Evolutionary conservation across 2,888 invertebrate species (phyloP), one percentile per base, ranked within the genome.

Genomic region (Ichneumoninae sp.): DNA sequence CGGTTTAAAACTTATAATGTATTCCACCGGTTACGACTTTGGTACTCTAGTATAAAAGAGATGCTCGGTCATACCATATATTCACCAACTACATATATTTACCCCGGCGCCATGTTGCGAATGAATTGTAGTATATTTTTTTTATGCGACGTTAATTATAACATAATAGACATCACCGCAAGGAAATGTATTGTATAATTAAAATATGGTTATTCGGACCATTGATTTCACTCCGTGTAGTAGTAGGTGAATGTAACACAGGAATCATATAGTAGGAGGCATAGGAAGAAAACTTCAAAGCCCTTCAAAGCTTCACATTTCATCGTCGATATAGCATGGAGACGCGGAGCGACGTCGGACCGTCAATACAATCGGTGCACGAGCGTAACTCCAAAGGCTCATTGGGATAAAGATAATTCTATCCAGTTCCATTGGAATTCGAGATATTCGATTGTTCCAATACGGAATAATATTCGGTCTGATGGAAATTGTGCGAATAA

Each of bases 401-500:
- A 13, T 33, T 13, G 47, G 74, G 47, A 13, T 50, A 19, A n/a
- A 30, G 63, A 74, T 50, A 74, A 74, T 74, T 47, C 13, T 50
- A 13, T 33, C 50, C 4, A 16, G 3, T 44, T 47, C 6, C 63
- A 33, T 57, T 63, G 74, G 33, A 22, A 65, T 50, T 19, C 36
- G 65, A 19, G 47, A 13, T 36, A 22, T 75, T 65, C 19, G 63
- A 65, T 63, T 10, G 19, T 19, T 5, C 36, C 5, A 13, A 33
- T 13, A 26, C n/a, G 47, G 16, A 33, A 65, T 36, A 33, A 65
- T 65, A 65, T 75, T 65, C 74, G 16, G 19, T 22, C 7, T 2
- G 63, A 36, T 63, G 74, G 47, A 74, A 74, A 74, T 75, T 52
- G 40, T 36, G 52, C 26, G 30, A 71, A 71, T 65, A 71, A 79